Evolutionary conservation across 2,888 invertebrate species (phyloP).

Genomic region (Chrysodeixis includens): DNA sequence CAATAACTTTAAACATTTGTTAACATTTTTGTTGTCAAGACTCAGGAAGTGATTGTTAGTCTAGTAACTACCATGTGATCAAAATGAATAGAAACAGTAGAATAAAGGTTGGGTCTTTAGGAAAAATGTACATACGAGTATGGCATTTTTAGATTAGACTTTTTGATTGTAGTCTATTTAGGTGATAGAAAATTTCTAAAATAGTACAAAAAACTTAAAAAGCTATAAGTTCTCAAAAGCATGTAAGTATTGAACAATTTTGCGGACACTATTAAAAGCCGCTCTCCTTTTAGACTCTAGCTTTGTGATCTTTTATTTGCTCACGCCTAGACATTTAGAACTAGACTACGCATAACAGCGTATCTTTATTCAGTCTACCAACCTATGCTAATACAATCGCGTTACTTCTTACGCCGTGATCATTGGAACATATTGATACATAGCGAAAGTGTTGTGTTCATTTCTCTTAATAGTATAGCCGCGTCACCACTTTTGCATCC

Average conservation of each 20-base stretch:
- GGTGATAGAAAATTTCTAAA: too few species aligned
- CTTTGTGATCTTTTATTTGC: slow-evolving; percentile 12
- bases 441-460: slow-evolving; percentile 55
- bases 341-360: slow-evolving; percentile 11
- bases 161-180: too few species aligned
- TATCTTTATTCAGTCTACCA: slow-evolving; percentile 44
- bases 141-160: too few species aligned
- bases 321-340: slow-evolving; percentile 15
- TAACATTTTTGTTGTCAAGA: slow-evolving; percentile 26
- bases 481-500: slow-evolving; percentile 55
- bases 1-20: slow-evolving; percentile 24
- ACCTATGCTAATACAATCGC: slow-evolving; percentile 47
- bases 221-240: too few species aligned
- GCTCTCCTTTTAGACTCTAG: too few species aligned
- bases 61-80: too few species aligned
- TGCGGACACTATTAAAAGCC: too few species aligned
- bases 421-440: slow-evolving; percentile 49
- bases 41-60: not conserved
- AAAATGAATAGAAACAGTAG: too few species aligned
- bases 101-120: too few species aligned
- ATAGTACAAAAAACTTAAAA: too few species aligned
- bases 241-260: too few species aligned
- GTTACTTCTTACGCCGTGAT: slow-evolving; percentile 46
- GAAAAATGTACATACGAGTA: too few species aligned
- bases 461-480: slow-evolving; percentile 52